Evolutionary conservation across 2,113 vertebrate species (phyloP), one percentile per base, ranked within the genome.

Genomic region (Cheilinus undulatus): DNA sequence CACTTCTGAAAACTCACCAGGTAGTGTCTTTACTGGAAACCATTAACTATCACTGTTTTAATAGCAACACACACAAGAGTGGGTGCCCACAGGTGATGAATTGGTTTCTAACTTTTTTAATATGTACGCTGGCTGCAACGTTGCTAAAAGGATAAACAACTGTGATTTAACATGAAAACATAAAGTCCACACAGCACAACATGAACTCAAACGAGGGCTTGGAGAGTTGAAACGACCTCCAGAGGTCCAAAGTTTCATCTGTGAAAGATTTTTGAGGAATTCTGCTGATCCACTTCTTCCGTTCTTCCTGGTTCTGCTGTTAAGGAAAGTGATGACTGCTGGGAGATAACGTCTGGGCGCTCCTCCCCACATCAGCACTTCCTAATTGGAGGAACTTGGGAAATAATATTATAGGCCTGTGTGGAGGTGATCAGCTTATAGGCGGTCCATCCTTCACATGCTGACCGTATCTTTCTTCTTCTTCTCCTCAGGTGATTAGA

Each of bases 401-500:
- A 80, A 72, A 75, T 85, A 81, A 88, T 81, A 54, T 57, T 53
- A 38, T 23, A 14, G 26, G 58, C 45, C 32, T 43, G 38, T 34
- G 61, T 63, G 67, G 51, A 69, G 74, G 56, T 83, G 80, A 86
- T 82, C 77, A 66, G 74, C 78, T 87, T 67, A 66, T 68, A 53
- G 59, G 30, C 12, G 28, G 54, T 46, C 50, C 30, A 28, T 76
- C 85, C 78, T 59, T 85, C 77, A 83, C 54, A 59, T 70, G 74
- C 81, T 88, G 82, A 89, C 82, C 56, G 0, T 38, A 46, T 87
- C 65, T 84, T 83, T 83, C 77, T 80, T 9, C 81, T 30, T 71
- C 49, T 36, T 42, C 63, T 84, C 72, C 38, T 78, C 85, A 90
- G 88, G 88, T 88, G 85, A 87, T 88, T 85, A 90, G 70, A 87